Evolutionary conservation across 2,113 vertebrate genomes (phyloP), one percentile per base, ranked within the genome.

Genomic region (Poicephalus meyeri): DNA sequence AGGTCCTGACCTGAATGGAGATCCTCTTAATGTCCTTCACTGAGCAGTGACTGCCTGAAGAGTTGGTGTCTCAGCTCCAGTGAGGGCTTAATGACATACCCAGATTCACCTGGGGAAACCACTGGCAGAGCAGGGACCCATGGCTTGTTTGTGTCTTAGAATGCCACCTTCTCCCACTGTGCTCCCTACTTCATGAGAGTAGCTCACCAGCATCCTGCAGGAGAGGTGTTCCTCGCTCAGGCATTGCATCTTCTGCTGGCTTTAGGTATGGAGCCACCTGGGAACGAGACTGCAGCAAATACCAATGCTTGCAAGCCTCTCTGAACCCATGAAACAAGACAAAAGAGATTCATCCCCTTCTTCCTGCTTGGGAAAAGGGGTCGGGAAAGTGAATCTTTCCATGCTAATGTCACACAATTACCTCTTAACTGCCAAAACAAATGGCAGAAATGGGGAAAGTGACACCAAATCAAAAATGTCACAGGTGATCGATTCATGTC

Each of bases 381-480:
- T 96, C 17, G 83, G 92, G 95, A 97, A 98, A 98, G 98, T 77
- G 97, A 98, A 98, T 95, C 97, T 98, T 98, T 97, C 98, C 98
- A 92, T 95, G 98, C 98, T 99, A 99, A 99, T 99, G 99, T 99
- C 98, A 99, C 98, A 99, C 99, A 99, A 99, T 99, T 99, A 99
- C 99, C 99, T 99, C 99, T 99, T 99, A 99, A 99, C 98, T 99
- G 99, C 98, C 99, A 99, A 99, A 99, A 99, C 99, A 99, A 99
- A 99, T 99, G 99, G 98, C 98, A 98, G 98, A 98, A 98, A 98
- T 98, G 98, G 97, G 97, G 97, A 98, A 99, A 99, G 99, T 99
- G 99, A 99, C 99, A 99, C 98, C 98, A 98, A 98, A 99, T 99
- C 99, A 99, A 98, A 99, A 99, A 98, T 99, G 99, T 99, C 99